phyloP scores from a whole-genome alignment of 2,113 vertebrate genomes.

The Paramormyrops kingsleyae region DNA sequence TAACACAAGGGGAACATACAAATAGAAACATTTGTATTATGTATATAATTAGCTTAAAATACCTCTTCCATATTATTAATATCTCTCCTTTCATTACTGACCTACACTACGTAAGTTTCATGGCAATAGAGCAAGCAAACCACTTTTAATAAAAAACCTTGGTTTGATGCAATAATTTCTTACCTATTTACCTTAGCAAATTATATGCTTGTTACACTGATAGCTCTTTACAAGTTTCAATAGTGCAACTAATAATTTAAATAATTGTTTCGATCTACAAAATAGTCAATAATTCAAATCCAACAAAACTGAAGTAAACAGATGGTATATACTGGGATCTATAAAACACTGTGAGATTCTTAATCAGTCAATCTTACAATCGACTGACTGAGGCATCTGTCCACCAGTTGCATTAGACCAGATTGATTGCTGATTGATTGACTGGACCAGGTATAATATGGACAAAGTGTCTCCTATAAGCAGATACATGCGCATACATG shows the following conservation, averaged over 20 bases:
- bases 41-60: neutral
- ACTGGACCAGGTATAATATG: neutral
- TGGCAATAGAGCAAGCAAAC: neutral
- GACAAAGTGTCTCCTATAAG: neutral
- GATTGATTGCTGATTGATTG: neutral
- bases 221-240: neutral
- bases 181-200: neutral
- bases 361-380: neutral
- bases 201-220: neutral
- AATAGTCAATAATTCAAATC: neutral
- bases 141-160: neutral
- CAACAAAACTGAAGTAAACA: neutral
- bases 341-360: neutral
- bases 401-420: neutral
- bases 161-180: neutral
- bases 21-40: neutral
- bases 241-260: neutral
- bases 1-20: neutral
- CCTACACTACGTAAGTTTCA: neutral
- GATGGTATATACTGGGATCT: neutral
- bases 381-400: neutral
- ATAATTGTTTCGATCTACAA: neutral
- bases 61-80: neutral
- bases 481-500: neutral
- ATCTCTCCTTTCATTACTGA: neutral